A percentile compares a stretch with the other conserved stretches of the same genome.
These are phyloP conservation scores for Zaprionus davidi DNA, from an alignment of 1,140 invertebrate species.

Conservation along the genomic window DNA sequence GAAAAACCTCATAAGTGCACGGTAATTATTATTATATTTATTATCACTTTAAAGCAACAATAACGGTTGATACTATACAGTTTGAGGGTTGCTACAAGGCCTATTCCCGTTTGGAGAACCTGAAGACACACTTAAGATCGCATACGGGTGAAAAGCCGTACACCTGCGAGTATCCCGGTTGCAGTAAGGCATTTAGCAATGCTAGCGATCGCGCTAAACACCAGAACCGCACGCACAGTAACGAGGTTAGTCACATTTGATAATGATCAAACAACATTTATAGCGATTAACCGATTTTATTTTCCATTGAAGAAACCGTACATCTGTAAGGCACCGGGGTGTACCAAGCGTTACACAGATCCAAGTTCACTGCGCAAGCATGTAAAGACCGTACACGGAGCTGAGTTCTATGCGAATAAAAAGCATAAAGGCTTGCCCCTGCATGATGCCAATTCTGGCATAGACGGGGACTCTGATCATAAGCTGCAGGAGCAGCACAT, in stretches of 20 bases:
- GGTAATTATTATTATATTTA: conserved; percentile 87
- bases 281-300: neutral
- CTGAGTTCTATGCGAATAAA: conserved; percentile 99
- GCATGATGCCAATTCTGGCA: conserved; percentile 85
- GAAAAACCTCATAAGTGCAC: conserved; percentile 99
- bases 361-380: conserved; percentile 98
- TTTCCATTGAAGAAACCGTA: conserved; percentile 96
- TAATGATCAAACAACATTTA: neutral
- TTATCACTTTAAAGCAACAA: neutral
- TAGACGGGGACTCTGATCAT: conserved; percentile 71
- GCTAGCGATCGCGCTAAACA: conserved; percentile 99
- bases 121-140: conserved; percentile 98
- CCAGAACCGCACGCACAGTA: conserved; percentile 99
- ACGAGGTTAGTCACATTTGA: conserved; percentile 90
- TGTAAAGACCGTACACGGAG: conserved; percentile 99
- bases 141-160: conserved; percentile 99
- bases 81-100: conserved; percentile 99
- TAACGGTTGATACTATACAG: conserved; percentile 85
- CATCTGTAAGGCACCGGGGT: conserved; percentile 97
- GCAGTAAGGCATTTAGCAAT: conserved; percentile 99
- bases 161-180: conserved; percentile 98
- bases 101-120: conserved; percentile 97
- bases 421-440: conserved; percentile 95
- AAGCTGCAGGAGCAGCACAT: conserved; percentile 83
- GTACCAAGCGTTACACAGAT: conserved; percentile 98